A percentile compares a stretch with the other conserved stretches of the same genome.
Conservation (phyloP, 2,888 invertebrate species). For the Melanargia galathea region DNA sequence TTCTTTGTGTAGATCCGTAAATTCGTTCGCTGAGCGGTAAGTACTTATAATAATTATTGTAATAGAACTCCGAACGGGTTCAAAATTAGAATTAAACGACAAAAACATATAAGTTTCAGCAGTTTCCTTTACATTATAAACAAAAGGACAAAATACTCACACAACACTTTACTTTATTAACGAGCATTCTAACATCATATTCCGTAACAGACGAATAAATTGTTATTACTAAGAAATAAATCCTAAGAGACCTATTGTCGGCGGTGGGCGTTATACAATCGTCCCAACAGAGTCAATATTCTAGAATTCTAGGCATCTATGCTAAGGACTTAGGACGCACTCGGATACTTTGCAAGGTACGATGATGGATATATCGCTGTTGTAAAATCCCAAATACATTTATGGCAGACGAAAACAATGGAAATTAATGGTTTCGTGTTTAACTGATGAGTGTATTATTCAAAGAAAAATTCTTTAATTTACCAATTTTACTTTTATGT, state of each 20-base stretch:
- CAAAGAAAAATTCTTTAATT: too few relatives aligned
- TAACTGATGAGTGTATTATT: too few relatives aligned
- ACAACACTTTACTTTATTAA: not conserved
- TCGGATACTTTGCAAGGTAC: conserved; percentile 5
- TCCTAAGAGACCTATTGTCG: conserved; percentile 32
- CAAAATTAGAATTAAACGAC: too few relatives aligned
- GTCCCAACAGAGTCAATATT: conserved; percentile 28
- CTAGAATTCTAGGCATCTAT: conserved; percentile 32
- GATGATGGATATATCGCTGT: conserved; percentile 13
- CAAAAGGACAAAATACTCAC: too few relatives aligned
- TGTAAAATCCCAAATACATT: conserved; percentile 15
- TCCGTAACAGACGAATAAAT: conserved; percentile 15
- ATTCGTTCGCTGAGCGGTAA: too few relatives aligned
- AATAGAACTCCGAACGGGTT: too few relatives aligned
- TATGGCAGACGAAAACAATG: not conserved
- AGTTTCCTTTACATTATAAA: too few relatives aligned
- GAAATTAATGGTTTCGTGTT: too few relatives aligned
- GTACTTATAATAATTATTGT: too few relatives aligned
- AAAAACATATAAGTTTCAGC: too few relatives aligned
- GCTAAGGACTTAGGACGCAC: conserved; percentile 32
- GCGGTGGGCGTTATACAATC: conserved; percentile 27
- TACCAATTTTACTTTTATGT: too few relatives aligned
- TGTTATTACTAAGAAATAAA: conserved; percentile 24
- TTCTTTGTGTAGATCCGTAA: too few relatives aligned
- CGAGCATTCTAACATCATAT: not conserved